Base-by-base conservation (phyloP, 2,888 invertebrate species). In the Tyria jacobaeae region DNA sequence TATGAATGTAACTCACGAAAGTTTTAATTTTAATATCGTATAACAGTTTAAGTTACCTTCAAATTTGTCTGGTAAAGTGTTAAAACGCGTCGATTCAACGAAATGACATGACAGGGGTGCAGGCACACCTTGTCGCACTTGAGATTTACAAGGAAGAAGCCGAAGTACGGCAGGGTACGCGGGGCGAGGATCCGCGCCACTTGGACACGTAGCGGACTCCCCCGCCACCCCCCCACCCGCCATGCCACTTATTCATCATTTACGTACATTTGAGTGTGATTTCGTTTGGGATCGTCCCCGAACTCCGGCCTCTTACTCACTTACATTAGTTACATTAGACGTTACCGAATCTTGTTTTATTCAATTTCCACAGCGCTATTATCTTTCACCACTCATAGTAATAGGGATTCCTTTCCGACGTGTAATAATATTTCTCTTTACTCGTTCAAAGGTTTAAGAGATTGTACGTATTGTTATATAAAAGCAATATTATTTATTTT, bases 251-350 rank as follows among this genome's bases (percentile, higher is more conserved):
- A 90, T 86, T 90, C 90, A 89, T 91, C 91, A 90, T 91, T 91
- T 92, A 87, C 85, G 87, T 89, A 89, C 89, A 89, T 91, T 91
- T 89, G 88, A 89, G 91, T 90, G 89, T 89, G 91, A 91, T 93
- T 91, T 90, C 86, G 88, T 89, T 90, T 87, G 86, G 87, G 86
- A 89, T 87, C 84, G 85, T 86, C 86, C 81, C 79, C 81, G 84
- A 85, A 87, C 83, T 85, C 82, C 75, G 81, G 68, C 79, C 87
- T 86, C 85, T 84, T 84, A 84, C 86, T 87, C 86, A 84, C 85
- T 89, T 88, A 89, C 87, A 89, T 89, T 89, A 88, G 87, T 89
- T 86, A 89, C 85, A 87, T 89, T 87, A 86, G 82, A 85, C 82
- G 84, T 85, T 85, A 86, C 84, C 84, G 86, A 88, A 89, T 88